A percentile compares a stretch with the other conserved stretches of the same genome.
Evolutionary conservation across 1,140 invertebrate genomes (phyloP).

Genomic region (Drosophila nannoptera): DNA sequence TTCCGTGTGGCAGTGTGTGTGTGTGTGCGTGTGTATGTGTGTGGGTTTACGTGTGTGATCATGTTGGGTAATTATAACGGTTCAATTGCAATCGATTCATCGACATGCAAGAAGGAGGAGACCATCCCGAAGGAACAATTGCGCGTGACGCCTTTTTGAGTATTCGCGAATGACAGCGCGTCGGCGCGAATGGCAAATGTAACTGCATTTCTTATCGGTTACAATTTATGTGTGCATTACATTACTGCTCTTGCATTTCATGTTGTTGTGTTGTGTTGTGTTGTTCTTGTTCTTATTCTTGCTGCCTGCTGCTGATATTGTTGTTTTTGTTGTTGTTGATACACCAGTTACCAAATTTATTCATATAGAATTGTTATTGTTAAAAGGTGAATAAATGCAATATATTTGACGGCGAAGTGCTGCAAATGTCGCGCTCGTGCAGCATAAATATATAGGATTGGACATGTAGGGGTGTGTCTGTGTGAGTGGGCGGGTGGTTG

Average conservation of each 20-base stretch:
- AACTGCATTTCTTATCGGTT: slow-evolving; percentile 16
- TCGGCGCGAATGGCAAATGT: slow-evolving; percentile 20
- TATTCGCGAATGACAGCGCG: slow-evolving; percentile 1
- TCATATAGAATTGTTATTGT: slow-evolving; percentile 16
- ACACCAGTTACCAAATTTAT: slow-evolving; percentile 29
- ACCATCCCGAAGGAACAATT: slow-evolving; percentile 6
- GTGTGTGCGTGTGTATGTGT: slow-evolving; percentile 7
- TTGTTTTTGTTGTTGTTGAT: slow-evolving; percentile 8
- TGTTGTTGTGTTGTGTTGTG: slow-evolving; percentile 3
- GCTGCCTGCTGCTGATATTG: neutral
- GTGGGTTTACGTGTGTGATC: no score
- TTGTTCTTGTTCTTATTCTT: slow-evolving; percentile 8
- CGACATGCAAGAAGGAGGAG: slow-evolving; percentile 1
- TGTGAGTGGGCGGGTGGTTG: neutral
- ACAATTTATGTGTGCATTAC: neutral
- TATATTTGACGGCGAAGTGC: neutral
- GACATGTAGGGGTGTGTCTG: neutral
- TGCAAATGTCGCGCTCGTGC: neutral
- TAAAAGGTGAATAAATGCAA: neutral
- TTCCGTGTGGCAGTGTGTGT: slow-evolving; percentile 14
- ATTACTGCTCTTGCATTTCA: no score
- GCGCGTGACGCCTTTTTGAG: neutral
- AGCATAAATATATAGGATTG: neutral
- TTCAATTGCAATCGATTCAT: slow-evolving; percentile 6
- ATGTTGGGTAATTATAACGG: neutral